Evolutionary conservation across 1,140 invertebrate genomes (phyloP), one percentile per base, ranked within the genome.

Genomic region (Bombyx mori): DNA sequence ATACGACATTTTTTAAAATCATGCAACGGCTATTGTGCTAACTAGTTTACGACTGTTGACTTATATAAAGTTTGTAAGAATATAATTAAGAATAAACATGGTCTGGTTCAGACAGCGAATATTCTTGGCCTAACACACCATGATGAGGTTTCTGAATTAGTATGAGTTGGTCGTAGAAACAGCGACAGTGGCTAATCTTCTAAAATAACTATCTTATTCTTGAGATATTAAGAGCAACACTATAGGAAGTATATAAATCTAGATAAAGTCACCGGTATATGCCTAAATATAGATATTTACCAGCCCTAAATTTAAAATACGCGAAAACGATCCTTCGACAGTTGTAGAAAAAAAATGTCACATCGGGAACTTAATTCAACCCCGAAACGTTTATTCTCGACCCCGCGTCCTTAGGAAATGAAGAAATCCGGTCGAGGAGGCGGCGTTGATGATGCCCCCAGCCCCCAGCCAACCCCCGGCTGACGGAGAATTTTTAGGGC

Each of bases 341-440:
- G 26, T 35, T 5, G 26, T 35, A 35, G 10, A n/a, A n/a, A 7
- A 47, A 47, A 47, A 47, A 47, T n/a, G 10, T 47, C 46, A 7
- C 46, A 47, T 47, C 46, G 8, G 10, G 12, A 47, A n/a, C 46
- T 47, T 10, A 10, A 47, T 10, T 18, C 46, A 47, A n/a, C 6
- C 12, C 26, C 26, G 26, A 35, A 54, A 52, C 60, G 57, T 63
- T 60, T 48, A 46, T 22, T 48, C 49, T 43, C 42, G 53, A 57
- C 46, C 62, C 62, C 55, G 48, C 59, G 61, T 51, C 55, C 60
- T 60, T 62, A 73, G 75, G 75, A 78, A 78, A 78, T 78, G 75
- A 78, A 78, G 73, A 72, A 68, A 74, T 78, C 75, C 75, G 75
- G 75, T 55, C 49, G 58, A 64, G 70, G 63, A 56, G 61, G 61